A percentile compares a stretch with the other conserved stretches of the same genome.
Conservation (phyloP, 2,113 vertebrate species). For the Periophthalmus modestus region DNA sequence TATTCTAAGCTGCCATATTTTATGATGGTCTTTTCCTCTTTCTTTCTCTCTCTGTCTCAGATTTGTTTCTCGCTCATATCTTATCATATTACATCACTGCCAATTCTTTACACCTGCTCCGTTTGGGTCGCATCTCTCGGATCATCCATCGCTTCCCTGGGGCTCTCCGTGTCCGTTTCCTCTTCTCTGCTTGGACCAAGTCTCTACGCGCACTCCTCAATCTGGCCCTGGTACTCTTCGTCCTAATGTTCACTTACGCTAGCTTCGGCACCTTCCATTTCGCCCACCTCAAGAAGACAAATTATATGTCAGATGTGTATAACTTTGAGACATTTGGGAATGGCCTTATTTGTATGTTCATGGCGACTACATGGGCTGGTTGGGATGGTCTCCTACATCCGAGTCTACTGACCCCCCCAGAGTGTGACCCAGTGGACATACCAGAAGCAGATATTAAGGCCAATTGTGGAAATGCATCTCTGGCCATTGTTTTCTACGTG, state of each 20-base stretch:
- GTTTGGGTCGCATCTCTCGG: conserved; percentile 91
- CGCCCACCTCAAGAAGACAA: conserved; percentile 89
- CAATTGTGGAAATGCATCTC: conserved; percentile 91
- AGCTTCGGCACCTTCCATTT: conserved; percentile 99
- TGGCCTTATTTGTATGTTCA: conserved; percentile 96
- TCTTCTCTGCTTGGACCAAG: conserved; percentile 98
- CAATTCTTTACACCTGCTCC: conserved; percentile 92
- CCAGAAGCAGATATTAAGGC: conserved; percentile 80
- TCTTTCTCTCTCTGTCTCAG: conserved; percentile 64
- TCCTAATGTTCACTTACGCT: conserved; percentile 97
- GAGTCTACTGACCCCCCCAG: conserved; percentile 90
- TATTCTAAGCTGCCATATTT: too few relatives aligned
- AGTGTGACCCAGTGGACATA: conserved; percentile 86
- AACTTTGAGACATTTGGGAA: conserved; percentile 97
- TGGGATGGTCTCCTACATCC: conserved; percentile 93
- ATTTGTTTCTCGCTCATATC: conserved; percentile 92
- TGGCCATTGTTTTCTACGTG: conserved; percentile 96
- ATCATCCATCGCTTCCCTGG: conserved; percentile 92
- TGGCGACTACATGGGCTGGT: conserved; percentile 94
- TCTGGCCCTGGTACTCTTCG: conserved; percentile 93
- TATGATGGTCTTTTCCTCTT: not conserved
- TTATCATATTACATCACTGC: conserved; percentile 97
- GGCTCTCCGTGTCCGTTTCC: conserved; percentile 93
- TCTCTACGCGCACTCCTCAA: conserved; percentile 97
- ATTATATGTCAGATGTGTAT: conserved; percentile 93